Evolutionary conservation across 35 echinoderm and acorn worm species (phyloP).

Genomic region (Strongylocentrotus purpuratus): DNA sequence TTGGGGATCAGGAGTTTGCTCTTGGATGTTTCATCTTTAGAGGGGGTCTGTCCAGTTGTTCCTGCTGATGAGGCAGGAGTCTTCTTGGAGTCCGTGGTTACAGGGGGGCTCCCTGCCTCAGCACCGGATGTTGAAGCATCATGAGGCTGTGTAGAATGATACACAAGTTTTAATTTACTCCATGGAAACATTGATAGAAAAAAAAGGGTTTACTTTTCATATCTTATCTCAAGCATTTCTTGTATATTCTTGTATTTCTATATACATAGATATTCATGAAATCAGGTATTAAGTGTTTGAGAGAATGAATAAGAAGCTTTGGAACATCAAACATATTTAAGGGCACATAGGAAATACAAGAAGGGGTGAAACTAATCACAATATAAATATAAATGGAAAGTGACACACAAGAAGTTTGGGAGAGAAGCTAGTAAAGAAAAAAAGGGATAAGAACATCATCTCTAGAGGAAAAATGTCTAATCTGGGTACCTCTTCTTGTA

Average conservation of each 20-base stretch:
- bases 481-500: conserved; percentile 34
- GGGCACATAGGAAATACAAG: background rate
- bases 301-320: background rate
- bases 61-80: conserved; percentile 20
- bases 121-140: background rate
- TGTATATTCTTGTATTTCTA: background rate
- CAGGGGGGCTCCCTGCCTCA: background rate
- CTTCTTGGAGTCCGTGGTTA: conserved; percentile 24
- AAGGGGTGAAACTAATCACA: background rate
- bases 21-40: conserved; percentile 65
- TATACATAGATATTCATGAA: no score
- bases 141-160: background rate
- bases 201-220: background rate
- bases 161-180: background rate
- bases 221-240: background rate
- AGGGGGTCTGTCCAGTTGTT: background rate
- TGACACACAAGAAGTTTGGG: background rate
- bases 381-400: background rate
- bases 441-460: background rate
- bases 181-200: background rate
- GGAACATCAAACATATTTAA: background rate
- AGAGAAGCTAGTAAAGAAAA: background rate
- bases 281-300: no score
- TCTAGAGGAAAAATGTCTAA: background rate
- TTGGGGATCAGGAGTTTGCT: conserved; percentile 84